Base-by-base conservation (phyloP, 2,888 invertebrate species). In the Lutraria lutraria region DNA sequence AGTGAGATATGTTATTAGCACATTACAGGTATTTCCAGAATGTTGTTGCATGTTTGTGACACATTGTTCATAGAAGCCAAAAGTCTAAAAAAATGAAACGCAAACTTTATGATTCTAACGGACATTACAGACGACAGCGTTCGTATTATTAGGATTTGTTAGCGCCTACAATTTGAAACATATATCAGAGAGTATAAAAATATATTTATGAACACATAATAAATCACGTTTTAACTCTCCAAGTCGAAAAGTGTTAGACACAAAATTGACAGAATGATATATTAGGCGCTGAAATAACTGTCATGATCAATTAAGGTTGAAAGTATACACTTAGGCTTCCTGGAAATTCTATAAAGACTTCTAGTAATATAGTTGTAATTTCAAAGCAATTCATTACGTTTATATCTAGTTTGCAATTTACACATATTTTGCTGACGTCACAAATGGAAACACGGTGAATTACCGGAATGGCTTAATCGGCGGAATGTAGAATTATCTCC, bases 151-250 rank as follows among this genome's bases (percentile, higher is more conserved):
- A 56, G 3, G 56, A 16, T 2, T 56, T 56, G 56, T 16, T 56
- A 13, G 19, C 19, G 19, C 56, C 12, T 56, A 3, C 12, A 12
- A 56, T 56, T 56, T 19, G 56, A 56, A 56, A 15, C 56, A 56
- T 15, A 56, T 56, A 56, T 56, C 19, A 16, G 15, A 56, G 15
- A 56, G 19, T 19, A 56, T 19, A 3, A 56, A 56, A n/a, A 63
- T 25, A n/a, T 68, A 68, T 68, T n/a, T 68, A 43, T 68, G 63
- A 68, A 68, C 25, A 68, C 25, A 68, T 25, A n/a, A n/a, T n/a
- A 68, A 43, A n/a, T 68, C 25, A 25, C 43, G 43, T 8, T 68
- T n/a, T 25, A 25, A 68, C 12, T 25, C 25, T 68, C 25, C 63
- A 25, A 68, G 21, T 68, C 12, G 25, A 68, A 68, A 25, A 13